Percentiles rank a stretch among this genome's conserved stretches.
phyloP scores from a whole-genome alignment of 2,888 invertebrate genomes.

The Aspidapion aeneum region DNA sequence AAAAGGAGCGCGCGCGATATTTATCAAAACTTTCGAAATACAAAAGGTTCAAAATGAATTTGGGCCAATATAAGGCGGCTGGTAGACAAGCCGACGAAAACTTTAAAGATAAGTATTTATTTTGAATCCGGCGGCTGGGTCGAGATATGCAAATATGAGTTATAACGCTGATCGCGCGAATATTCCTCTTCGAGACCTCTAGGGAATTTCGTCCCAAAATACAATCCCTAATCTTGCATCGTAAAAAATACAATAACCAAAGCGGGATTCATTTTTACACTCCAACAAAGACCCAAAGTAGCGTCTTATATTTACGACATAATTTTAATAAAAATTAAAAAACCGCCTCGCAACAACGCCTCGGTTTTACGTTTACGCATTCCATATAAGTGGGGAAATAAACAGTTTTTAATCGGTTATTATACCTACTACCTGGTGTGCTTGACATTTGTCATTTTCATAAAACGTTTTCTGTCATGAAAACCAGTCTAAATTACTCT shows the following conservation, averaged over 20 bases:
- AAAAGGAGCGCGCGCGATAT: slow-evolving; percentile 3
- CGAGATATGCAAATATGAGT: slow-evolving; percentile 45
- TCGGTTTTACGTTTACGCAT: no score
- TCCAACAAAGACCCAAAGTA: slow-evolving; percentile 1
- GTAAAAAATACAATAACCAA: slow-evolving; percentile 44
- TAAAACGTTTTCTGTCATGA: no score
- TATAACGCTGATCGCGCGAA: slow-evolving; percentile 44
- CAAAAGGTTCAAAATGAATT: slow-evolving; percentile 31
- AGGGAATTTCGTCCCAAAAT: slow-evolving; percentile 29
- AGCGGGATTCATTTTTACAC: slow-evolving; percentile 6
- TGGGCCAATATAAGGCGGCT: slow-evolving; percentile 17
- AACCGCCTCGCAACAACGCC: no score
- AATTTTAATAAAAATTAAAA: slow-evolving; percentile 4
- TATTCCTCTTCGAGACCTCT: slow-evolving; percentile 37
- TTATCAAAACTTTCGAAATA: slow-evolving; percentile 17
- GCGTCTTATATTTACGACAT: slow-evolving; percentile 4
- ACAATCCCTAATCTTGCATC: slow-evolving; percentile 42
- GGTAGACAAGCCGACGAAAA: slow-evolving; percentile 22
- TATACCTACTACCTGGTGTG: no score
- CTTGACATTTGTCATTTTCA: no score
- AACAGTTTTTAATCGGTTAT: no score
- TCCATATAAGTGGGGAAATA: no score
- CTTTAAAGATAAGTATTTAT: slow-evolving; percentile 43
- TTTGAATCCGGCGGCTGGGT: slow-evolving; percentile 40
- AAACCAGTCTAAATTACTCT: no score